These are phyloP conservation scores for Porites lobata DNA, from an alignment of 92 coral and sea anemone genomes.

Conservation along the genomic window DNA sequence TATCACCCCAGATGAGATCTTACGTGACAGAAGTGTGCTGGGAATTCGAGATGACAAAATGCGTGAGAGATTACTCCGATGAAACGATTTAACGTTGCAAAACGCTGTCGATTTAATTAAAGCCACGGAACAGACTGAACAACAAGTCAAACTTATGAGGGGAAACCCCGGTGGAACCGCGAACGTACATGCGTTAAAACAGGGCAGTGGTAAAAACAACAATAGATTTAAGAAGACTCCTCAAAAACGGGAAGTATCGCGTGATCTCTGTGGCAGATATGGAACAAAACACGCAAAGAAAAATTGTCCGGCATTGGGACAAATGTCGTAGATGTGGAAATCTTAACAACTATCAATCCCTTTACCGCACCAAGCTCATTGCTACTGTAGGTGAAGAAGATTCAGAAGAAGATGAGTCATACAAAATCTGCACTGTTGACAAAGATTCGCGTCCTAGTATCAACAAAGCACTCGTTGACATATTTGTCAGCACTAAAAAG, in stretches of 20 bases:
- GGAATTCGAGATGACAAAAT: conserved; percentile 27
- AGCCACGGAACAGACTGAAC: conserved; percentile 45
- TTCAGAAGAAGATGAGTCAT: neutral
- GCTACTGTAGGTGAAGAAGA: conserved; percentile 9
- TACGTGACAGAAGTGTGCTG: too few relatives aligned
- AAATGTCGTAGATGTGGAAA: neutral
- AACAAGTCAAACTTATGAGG: conserved; percentile 61
- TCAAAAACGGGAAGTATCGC: neutral
- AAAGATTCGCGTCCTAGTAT: conserved; percentile 15
- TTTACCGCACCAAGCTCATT: conserved; percentile 25
- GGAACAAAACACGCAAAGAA: conserved; percentile 17
- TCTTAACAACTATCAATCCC: neutral
- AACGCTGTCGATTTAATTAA: conserved; percentile 54
- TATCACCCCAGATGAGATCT: too few relatives aligned
- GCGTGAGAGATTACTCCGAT: conserved; percentile 63
- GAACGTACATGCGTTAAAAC: conserved; percentile 5
- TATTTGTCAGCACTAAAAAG: neutral
- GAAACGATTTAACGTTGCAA: conserved; percentile 57
- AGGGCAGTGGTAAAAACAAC: conserved; percentile 14
- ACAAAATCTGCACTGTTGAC: conserved; percentile 16
- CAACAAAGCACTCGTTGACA: conserved; percentile 17
- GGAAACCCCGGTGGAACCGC: neutral
- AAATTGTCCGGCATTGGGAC: conserved; percentile 35
- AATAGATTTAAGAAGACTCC: neutral
- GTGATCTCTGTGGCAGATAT: conserved; percentile 7